phyloP scores from a whole-genome alignment of 2,888 invertebrate genomes.

The Arctia plantaginis region DNA sequence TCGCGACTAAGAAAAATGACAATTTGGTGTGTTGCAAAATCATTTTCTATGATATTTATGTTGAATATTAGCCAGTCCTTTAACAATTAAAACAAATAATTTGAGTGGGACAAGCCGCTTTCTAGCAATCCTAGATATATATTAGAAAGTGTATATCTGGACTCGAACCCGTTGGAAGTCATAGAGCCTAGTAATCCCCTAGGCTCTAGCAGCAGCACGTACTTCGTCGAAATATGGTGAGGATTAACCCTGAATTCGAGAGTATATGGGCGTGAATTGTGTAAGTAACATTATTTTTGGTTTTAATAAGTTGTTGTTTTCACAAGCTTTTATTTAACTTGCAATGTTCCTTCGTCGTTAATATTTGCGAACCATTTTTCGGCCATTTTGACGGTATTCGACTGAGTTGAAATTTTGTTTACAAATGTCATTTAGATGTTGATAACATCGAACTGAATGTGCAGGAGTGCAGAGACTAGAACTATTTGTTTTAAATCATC shows the following conservation, averaged over 20 bases:
- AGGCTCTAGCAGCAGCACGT: conserved; percentile 34
- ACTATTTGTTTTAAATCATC: too few relatives aligned
- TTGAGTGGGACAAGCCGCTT: background rate
- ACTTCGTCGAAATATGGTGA: conserved; percentile 37
- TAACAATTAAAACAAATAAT: background rate
- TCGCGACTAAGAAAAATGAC: too few relatives aligned
- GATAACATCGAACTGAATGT: background rate
- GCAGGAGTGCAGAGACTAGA: too few relatives aligned
- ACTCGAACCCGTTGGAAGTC: conserved; percentile 22
- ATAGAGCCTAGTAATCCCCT: conserved; percentile 34
- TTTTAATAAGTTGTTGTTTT: background rate
- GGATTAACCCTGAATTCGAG: conserved; percentile 51
- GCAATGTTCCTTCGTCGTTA: background rate
- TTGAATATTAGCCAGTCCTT: background rate
- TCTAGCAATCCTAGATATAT: background rate
- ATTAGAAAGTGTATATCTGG: background rate
- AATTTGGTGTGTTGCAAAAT: too few relatives aligned
- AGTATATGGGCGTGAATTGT: conserved; percentile 8
- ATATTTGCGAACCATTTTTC: background rate
- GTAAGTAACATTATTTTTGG: background rate
- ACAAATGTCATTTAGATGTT: background rate
- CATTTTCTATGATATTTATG: background rate
- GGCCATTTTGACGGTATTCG: background rate
- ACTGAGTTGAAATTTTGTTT: background rate
- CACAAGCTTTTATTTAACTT: background rate